Evolutionary conservation across 2,797 vertebrate species (phyloP).

Genomic region (Rachycentron canadum): DNA sequence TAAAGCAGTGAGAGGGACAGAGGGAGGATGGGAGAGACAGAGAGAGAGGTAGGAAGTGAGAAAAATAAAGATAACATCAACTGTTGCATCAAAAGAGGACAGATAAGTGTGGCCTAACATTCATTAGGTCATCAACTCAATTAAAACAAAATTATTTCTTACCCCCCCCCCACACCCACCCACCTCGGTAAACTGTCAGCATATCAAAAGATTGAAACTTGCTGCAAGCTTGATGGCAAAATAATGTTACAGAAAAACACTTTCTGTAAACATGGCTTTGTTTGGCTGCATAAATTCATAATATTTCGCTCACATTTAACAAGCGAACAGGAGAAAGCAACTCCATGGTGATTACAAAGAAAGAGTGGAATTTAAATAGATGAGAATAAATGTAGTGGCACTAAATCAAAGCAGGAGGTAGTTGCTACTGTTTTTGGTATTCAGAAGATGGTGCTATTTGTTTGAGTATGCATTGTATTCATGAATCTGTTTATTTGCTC

Average conservation of each 20-base stretch:
- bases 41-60: constrained; percentile 40
- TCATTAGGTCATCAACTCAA: constrained; percentile 84
- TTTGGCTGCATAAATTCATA: constrained; percentile 41
- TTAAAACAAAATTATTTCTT: constrained; percentile 80
- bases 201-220: constrained; percentile 67
- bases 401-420: constrained; percentile 74
- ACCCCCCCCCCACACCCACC: constrained; percentile 46
- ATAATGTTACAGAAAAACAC: constrained; percentile 10
- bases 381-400: constrained; percentile 66
- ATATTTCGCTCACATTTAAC: constrained; percentile 55
- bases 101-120: constrained; percentile 75
- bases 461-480: constrained; percentile 85
- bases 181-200: constrained; percentile 72
- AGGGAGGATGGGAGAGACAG: constrained; percentile 43
- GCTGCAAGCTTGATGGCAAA: constrained; percentile 52
- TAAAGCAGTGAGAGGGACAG: constrained; percentile 77
- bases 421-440: constrained; percentile 80
- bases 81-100: constrained; percentile 72
- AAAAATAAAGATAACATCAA: constrained; percentile 76
- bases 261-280: constrained; percentile 49
- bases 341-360: constrained; percentile 60
- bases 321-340: constrained; percentile 37
- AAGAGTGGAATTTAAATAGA: constrained; percentile 70
- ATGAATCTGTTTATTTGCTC: constrained; percentile 82
- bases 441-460: constrained; percentile 87